Evolutionary conservation across 2,113 vertebrate species (phyloP).

Genomic region (Neolamprologus kungweensis): DNA sequence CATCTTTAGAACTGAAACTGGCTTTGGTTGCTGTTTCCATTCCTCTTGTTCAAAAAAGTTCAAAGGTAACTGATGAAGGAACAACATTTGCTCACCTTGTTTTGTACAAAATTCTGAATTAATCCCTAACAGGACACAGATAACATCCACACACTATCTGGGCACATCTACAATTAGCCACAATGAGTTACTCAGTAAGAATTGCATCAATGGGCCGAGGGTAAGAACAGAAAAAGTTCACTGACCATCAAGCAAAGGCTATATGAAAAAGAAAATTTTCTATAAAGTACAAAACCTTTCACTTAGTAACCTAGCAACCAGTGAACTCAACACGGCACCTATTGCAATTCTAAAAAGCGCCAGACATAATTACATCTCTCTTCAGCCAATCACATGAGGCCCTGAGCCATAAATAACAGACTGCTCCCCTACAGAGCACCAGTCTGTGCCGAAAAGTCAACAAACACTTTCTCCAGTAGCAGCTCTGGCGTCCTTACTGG

Average conservation of each 20-base stretch:
- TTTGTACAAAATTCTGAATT: background rate
- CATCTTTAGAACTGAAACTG: background rate
- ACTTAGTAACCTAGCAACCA: conserved; percentile 63
- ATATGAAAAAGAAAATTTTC: background rate
- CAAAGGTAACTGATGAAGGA: background rate
- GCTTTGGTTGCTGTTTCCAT: background rate
- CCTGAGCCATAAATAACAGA: conserved; percentile 66
- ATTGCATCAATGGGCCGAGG: background rate
- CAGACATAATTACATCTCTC: conserved; percentile 69
- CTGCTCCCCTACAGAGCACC: conserved; percentile 60
- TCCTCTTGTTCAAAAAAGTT: background rate
- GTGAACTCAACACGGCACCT: conserved; percentile 53
- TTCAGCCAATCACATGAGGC: conserved; percentile 55
- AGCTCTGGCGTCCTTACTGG: conserved; percentile 38
- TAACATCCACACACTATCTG: background rate
- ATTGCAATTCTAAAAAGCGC: conserved; percentile 52
- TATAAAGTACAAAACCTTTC: background rate
- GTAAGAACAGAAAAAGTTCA: background rate
- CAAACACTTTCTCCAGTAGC: conserved; percentile 61
- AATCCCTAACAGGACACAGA: background rate
- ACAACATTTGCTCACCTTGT: background rate
- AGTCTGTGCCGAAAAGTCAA: conserved; percentile 65
- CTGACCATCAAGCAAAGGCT: background rate
- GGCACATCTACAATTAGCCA: background rate
- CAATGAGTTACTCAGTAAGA: background rate